Conservation (phyloP, 1,140 invertebrate species). For the Solenopsis fugax region DNA sequence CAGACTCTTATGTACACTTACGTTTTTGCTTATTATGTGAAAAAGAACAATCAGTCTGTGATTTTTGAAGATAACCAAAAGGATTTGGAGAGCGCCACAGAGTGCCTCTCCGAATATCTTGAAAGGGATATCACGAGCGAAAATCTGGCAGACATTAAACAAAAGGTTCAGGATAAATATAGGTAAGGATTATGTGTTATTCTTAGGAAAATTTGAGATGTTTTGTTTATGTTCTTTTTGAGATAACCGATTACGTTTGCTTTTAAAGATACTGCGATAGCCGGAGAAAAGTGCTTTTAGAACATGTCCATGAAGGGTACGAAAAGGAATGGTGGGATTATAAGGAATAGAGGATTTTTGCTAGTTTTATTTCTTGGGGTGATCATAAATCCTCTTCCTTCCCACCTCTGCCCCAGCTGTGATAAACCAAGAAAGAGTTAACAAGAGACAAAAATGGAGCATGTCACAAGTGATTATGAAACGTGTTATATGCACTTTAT, state of each 20-base stretch:
- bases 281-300: constrained; percentile 96
- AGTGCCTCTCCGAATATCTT: constrained; percentile 98
- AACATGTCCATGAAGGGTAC: constrained; percentile 99
- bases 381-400: constrained; percentile 68
- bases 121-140: constrained; percentile 99
- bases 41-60: constrained; percentile 99
- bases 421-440: constrained; percentile 82
- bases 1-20: constrained; percentile 99
- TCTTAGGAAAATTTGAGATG: background rate
- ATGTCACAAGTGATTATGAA: constrained; percentile 67
- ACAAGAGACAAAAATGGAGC: constrained; percentile 75
- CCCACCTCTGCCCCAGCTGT: constrained; percentile 83
- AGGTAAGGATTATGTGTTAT: constrained; percentile 88
- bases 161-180: constrained; percentile 99
- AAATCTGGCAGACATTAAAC: constrained; percentile 99
- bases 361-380: constrained; percentile 67
- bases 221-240: background rate
- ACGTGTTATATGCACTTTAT: constrained; percentile 74
- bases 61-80: constrained; percentile 99
- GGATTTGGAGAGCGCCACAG: constrained; percentile 98
- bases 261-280: constrained; percentile 97
- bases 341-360: constrained; percentile 89
- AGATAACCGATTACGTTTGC: constrained; percentile 65
- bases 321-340: constrained; percentile 99
- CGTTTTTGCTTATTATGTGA: constrained; percentile 99